Base-by-base conservation (phyloP, 2,113 vertebrate genomes). In the Aspiorhynchus laticeps region DNA sequence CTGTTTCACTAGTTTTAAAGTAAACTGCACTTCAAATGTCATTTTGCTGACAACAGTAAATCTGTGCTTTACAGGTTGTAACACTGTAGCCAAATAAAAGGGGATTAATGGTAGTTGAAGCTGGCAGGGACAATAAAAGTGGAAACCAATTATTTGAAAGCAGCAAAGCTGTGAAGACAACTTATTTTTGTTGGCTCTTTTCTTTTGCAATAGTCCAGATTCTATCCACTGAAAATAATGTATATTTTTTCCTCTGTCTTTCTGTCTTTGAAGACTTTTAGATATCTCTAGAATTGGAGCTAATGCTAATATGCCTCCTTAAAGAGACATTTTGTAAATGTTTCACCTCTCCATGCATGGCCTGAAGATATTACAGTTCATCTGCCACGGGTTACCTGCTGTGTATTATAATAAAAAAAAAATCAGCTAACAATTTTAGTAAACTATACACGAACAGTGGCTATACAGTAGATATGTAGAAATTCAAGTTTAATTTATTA, bases 31-130 rank as follows among this genome's bases (percentile, higher is more conserved):
- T n/a, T 8, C 59, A 36, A 87, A 61, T 87, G 59, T 43, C 26
- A 48, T 82, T 82, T 53, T 51, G 33, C 85, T 75, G 81, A 61
- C 82, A 90, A 92, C 92, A 93, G 95, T 96, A 95, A 96, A 94
- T 95, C 91, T 81, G 91, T 69, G 86, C 92, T 94, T 96, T 95
- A 95, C 91, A 89, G 93, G 90, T 90, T 91, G 93, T 93, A 93
- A 93, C 91, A 93, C 93, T 93, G 91, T 90, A 90, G 87, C 91
- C 92, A 93, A 94, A 93, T 90, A 94, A 94, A 95, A 88, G 90
- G 91, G 90, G 91, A 91, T 93, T 95, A 94, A 93, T 91, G 89
- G 28, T 76, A 31, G 65, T 81, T 85, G 85, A 73, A 63, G 38
- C 69, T 87, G 77, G 79, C 36, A 85, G 79, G 93, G 91, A 92